Percentiles rank a stretch among this genome's conserved stretches.
Evolutionary conservation across 2,113 vertebrate genomes (phyloP).

Genomic region (Mugil cephalus): DNA sequence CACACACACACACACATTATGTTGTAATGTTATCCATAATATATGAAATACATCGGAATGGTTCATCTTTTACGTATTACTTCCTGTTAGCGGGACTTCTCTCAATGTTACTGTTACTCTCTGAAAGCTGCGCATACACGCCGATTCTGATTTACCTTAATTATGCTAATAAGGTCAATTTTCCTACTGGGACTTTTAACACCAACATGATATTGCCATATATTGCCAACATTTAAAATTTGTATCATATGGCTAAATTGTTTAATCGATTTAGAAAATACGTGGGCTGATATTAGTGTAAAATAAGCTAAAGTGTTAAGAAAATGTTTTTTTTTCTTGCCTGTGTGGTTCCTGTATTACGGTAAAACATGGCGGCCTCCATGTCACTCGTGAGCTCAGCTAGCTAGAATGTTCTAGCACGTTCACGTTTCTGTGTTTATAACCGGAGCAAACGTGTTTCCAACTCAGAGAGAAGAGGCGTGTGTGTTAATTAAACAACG

Average conservation of each 20-base stretch:
- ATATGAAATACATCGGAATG: background rate
- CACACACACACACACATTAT: too few relatives aligned
- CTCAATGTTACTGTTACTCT: constrained; percentile 48
- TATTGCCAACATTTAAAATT: background rate
- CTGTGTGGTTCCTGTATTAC: constrained; percentile 24
- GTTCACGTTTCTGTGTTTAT: constrained; percentile 36
- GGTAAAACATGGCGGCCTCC: constrained; percentile 72
- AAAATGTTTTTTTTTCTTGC: background rate
- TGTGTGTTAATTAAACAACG: background rate
- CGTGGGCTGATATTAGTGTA: background rate
- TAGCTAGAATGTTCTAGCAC: constrained; percentile 73
- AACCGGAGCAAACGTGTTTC: background rate
- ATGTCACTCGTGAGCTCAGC: constrained; percentile 38
- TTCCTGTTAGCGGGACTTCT: background rate
- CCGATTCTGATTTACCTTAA: constrained; percentile 49
- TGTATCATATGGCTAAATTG: background rate
- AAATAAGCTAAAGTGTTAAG: fast-evolving
- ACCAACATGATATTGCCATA: fast-evolving
- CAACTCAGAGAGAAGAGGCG: background rate
- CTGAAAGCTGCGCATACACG: background rate
- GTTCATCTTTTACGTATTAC: background rate
- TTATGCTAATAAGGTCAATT: fast-evolving
- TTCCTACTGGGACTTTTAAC: background rate
- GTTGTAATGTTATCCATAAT: too few relatives aligned
- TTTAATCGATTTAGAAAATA: fast-evolving